These are phyloP conservation scores for Melanerpes aurifrons DNA, from an alignment of 2,113 vertebrate species.

Conservation along the genomic window DNA sequence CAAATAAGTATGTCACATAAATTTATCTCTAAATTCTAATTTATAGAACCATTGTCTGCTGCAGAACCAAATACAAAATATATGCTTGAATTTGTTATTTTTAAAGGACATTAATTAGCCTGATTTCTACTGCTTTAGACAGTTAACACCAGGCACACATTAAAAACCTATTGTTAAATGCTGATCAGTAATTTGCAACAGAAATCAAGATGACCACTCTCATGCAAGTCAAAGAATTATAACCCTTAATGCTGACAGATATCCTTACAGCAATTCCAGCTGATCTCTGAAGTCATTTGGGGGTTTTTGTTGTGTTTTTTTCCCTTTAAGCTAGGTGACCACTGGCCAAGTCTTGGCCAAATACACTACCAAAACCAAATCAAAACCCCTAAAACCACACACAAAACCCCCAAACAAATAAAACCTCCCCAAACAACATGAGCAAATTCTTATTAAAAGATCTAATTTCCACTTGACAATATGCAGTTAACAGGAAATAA, in stretches of 20 bases:
- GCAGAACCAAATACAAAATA: background rate
- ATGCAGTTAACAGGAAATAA: background rate
- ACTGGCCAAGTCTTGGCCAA: background rate
- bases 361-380: background rate
- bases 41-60: background rate
- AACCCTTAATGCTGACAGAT: background rate
- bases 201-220: background rate
- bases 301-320: background rate
- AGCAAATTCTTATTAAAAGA: background rate
- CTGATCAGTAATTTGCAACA: background rate
- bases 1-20: background rate
- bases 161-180: background rate
- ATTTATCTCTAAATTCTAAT: background rate
- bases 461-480: background rate
- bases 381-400: background rate
- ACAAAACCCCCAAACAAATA: background rate
- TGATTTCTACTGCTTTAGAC: background rate
- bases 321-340: fast-evolving
- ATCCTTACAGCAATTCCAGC: background rate
- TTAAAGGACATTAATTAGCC: background rate
- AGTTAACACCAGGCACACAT: background rate
- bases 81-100: background rate
- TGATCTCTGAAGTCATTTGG: background rate
- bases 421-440: background rate
- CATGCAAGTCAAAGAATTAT: background rate